phyloP scores from a whole-genome alignment of 2,888 invertebrate genomes.

The Enchytraeus crypticus region DNA sequence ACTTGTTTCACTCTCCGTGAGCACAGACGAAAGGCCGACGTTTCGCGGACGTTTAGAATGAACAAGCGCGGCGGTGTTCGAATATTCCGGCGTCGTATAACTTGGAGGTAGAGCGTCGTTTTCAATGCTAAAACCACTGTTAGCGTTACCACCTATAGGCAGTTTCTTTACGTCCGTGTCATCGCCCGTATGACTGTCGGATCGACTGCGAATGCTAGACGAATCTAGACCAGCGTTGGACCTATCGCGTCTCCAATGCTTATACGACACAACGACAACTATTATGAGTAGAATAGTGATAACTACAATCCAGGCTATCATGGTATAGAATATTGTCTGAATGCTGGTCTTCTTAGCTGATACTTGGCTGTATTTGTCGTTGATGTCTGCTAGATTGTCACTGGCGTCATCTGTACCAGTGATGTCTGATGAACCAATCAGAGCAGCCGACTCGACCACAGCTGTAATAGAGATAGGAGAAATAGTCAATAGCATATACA shows the following conservation, averaged over 20 bases:
- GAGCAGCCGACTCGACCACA: too few species aligned
- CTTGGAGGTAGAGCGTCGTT: neutral
- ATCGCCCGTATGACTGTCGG: neutral
- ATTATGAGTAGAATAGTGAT: neutral
- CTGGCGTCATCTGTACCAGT: too few species aligned
- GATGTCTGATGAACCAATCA: too few species aligned
- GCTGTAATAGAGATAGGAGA: too few species aligned
- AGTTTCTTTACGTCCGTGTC: neutral
- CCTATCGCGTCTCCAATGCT: neutral
- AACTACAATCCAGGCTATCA: conserved; percentile 4
- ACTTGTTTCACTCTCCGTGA: neutral
- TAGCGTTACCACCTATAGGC: neutral
- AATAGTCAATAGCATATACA: too few species aligned
- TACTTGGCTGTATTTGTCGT: too few species aligned
- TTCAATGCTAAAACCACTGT: too few species aligned
- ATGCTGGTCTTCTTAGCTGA: too few species aligned
- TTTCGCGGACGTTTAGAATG: neutral
- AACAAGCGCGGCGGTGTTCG: neutral
- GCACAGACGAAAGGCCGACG: neutral
- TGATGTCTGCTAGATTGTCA: too few species aligned
- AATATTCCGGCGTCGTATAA: neutral
- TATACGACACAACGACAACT: neutral
- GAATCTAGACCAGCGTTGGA: neutral
- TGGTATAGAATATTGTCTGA: neutral
- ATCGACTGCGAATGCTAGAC: neutral